phyloP scores from a whole-genome alignment of 2,797 vertebrate genomes.

The Tinamus major region DNA sequence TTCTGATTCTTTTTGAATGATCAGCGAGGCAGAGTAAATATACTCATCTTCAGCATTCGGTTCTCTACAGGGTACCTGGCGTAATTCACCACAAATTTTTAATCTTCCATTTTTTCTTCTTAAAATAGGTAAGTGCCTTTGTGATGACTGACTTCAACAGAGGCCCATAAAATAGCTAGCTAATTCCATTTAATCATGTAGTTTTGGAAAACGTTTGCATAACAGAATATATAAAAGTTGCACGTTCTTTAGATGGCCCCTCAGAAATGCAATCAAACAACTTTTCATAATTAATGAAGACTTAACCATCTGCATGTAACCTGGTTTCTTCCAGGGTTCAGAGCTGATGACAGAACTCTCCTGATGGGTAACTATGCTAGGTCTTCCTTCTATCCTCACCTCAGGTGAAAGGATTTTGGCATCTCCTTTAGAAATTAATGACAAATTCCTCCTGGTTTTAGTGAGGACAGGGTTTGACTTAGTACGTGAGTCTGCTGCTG shows the following conservation, averaged over 20 bases:
- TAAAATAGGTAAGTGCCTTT: neutral
- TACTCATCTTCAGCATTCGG: neutral
- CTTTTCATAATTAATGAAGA: neutral
- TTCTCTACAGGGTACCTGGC: neutral
- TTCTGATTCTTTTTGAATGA: slow-evolving; percentile 8
- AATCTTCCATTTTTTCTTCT: neutral
- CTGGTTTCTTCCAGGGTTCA: neutral
- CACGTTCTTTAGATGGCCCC: neutral
- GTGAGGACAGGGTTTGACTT: neutral
- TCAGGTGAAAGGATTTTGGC: neutral
- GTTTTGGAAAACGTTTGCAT: neutral
- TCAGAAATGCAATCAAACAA: neutral
- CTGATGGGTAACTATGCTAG: neutral
- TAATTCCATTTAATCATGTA: neutral
- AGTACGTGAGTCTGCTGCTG: fast-evolving
- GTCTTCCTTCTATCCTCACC: neutral
- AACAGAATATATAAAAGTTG: neutral
- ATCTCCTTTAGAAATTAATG: neutral
- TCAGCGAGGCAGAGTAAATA: neutral
- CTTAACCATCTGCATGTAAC: neutral
- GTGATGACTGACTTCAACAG: neutral
- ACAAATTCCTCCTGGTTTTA: neutral
- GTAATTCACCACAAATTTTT: neutral
- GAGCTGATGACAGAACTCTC: neutral
- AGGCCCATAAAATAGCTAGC: neutral